A percentile compares a stretch with the other conserved stretches of the same genome.
Evolutionary conservation across 2,113 vertebrate genomes (phyloP).

Genomic region (Colinus virginianus): DNA sequence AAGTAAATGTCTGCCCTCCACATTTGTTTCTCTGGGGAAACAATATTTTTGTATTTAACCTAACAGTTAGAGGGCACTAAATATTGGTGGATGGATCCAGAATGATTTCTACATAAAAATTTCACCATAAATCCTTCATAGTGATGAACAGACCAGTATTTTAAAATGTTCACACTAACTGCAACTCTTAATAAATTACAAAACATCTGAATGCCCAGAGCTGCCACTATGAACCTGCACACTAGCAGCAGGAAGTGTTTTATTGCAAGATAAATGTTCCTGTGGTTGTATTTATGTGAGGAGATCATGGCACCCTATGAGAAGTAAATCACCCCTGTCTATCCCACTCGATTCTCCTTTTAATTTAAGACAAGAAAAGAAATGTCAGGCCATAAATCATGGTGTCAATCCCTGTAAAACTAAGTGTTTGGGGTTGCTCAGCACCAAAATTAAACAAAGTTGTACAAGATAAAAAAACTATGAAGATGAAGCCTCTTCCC

Average conservation of each 20-base stretch:
- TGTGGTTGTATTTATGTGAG: conserved; percentile 1
- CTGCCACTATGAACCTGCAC: background rate
- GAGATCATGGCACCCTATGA: background rate
- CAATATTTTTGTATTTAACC: background rate
- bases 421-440: background rate
- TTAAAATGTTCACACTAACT: background rate
- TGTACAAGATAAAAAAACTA: background rate
- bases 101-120: conserved; percentile 28
- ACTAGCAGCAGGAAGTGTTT: conserved; percentile 21
- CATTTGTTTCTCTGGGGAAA: background rate
- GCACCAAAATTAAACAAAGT: background rate
- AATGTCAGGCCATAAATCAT: background rate
- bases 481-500: background rate
- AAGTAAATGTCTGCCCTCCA: background rate
- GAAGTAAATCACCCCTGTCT: conserved; percentile 14
- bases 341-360: background rate
- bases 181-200: conserved; percentile 45
- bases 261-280: conserved; percentile 14
- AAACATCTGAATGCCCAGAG: background rate
- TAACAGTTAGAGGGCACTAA: background rate
- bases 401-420: background rate
- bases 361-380: background rate
- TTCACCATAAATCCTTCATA: conserved; percentile 28
- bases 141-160: conserved; percentile 32
- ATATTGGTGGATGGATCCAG: background rate